Evolutionary conservation across 2,888 invertebrate genomes (phyloP).

Genomic region (Exocentrus adspersus): DNA sequence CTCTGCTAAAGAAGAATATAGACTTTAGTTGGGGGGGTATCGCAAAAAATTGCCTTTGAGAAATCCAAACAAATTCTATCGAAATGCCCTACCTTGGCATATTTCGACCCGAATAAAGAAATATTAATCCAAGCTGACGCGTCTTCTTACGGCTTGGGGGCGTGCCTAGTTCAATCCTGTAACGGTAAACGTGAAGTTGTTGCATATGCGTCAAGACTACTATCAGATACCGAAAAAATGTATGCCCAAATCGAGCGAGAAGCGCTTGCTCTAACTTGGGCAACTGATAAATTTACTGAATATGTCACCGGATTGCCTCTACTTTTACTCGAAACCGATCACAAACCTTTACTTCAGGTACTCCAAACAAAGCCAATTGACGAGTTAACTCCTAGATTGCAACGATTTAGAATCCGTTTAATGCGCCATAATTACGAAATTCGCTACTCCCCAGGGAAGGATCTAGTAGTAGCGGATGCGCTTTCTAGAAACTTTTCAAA

Average conservation of each 20-base stretch:
- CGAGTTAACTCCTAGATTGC: slow-evolving; percentile 48
- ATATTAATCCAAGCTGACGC: slow-evolving; percentile 48
- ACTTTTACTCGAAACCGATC: slow-evolving; percentile 39
- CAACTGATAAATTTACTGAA: slow-evolving; percentile 46
- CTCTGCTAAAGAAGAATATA: slow-evolving; percentile 23
- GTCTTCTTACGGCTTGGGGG: slow-evolving; percentile 40
- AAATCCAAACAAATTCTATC: background rate
- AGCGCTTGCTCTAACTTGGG: slow-evolving; percentile 54
- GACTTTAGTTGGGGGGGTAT: slow-evolving; percentile 16
- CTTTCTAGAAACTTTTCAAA: background rate
- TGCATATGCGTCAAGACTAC: slow-evolving; percentile 54
- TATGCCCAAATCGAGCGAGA: slow-evolving; percentile 60
- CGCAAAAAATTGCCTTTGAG: slow-evolving; percentile 40
- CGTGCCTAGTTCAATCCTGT: slow-evolving; percentile 42
- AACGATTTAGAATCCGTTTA: slow-evolving; percentile 34
- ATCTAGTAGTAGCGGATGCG: slow-evolving; percentile 24
- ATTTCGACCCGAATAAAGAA: slow-evolving; percentile 48
- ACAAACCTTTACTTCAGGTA: slow-evolving; percentile 42
- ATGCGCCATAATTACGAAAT: slow-evolving; percentile 35
- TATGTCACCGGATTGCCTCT: slow-evolving; percentile 27
- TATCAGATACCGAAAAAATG: slow-evolving; percentile 50
- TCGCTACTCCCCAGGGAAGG: slow-evolving; percentile 18
- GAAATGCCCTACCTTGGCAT: slow-evolving; percentile 48
- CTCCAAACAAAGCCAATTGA: slow-evolving; percentile 51
- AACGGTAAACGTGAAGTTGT: slow-evolving; percentile 46